Base-by-base conservation (phyloP, 2,888 invertebrate species). In the Plagiodera versicolora region DNA sequence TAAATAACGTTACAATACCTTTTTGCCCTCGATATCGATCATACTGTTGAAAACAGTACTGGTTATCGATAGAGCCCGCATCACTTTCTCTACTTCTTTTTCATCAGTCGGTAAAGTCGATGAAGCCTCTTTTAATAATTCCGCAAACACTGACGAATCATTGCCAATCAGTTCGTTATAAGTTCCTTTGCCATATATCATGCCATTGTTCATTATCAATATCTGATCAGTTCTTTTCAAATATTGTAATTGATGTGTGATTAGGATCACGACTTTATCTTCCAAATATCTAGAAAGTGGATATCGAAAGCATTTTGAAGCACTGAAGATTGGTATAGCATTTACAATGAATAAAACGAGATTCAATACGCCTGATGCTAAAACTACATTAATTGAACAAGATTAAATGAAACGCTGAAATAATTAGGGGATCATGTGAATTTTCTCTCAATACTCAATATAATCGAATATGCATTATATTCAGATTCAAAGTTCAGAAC, bases 241-340 rank as follows among this genome's bases (percentile, higher is more conserved):
- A 71, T 86, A 89, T 72, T 89, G 89, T 65, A 92, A 73, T 72
- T 90, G 90, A 77, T 89, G 89, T 1, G 89, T 90, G 28, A 87
- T 86, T 14, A 89, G 80, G 56, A 89, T 81, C 10, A 86, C 81
- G 0, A 87, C 83, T 73, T 85, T 87, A 11, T 82, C 79, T 30
- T 75, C 76, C 24, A 90, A 77, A 70, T 82, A 82, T 0, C 54
- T 84, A 85, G 58, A 79, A 35, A 49, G 5, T 47, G 11, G n/a
- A n/a, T n/a, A n/a, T n/a, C n/a, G n/a, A n/a, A n/a, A n/a, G n/a
- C n/a, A n/a, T n/a, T n/a, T n/a, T n/a, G n/a, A n/a, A n/a, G n/a
- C n/a, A n/a, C n/a, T n/a, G n/a, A n/a, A n/a, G n/a, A n/a, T n/a
- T n/a, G n/a, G n/a, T n/a, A n/a, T n/a, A n/a, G n/a, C n/a, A n/a